Evolutionary conservation across 2,797 vertebrate genomes (phyloP), one percentile per base, ranked within the genome.

Genomic region (Rhinoraja longicauda): DNA sequence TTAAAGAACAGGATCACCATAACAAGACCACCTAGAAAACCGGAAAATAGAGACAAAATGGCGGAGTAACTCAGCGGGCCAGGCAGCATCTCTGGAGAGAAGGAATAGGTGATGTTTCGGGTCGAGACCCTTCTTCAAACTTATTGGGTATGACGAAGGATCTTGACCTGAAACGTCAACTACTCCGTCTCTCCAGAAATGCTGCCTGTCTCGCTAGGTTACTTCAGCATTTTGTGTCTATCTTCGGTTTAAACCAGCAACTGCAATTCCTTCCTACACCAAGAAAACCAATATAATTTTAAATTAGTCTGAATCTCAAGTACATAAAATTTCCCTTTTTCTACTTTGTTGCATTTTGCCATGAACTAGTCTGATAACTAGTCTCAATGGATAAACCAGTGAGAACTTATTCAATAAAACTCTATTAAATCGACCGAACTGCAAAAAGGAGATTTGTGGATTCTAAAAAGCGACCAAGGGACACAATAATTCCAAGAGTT

Each of bases 361-460:
- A 32, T 88, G 29, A 26, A 88, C 29, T 62, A n/a, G 82, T 29
- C 17, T n/a, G 17, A 62, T 86, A 29, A 88, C 84, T 64, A 32
- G 84, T 45, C n/a, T 88, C 59, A 36, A 24, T 36, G n/a, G 59
- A 15, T 36, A 29, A 88, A 64, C 59, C 59, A 59, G 84, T 62
- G 6, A 88, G 19, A 2, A 88, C n/a, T n/a, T 32, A 64, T 67
- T 7, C n/a, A 36, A 32, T 67, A 64, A 88, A 64, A 62, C 36
- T 67, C 29, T 64, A 57, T 88, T 88, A 88, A 88, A 88, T 8
- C 64, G 59, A 88, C 36, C 32, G n/a, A 88, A 88, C 32, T 88
- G 10, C n/a, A 64, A 67, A 32, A 62, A 86, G 26, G 57, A 88
- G n/a, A 88, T 67, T 17, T 64, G n/a, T 86, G n/a, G n/a, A 64